These are phyloP conservation scores for Drosophila bifasciata DNA, from an alignment of 1,140 invertebrate species.

Conservation along the genomic window DNA sequence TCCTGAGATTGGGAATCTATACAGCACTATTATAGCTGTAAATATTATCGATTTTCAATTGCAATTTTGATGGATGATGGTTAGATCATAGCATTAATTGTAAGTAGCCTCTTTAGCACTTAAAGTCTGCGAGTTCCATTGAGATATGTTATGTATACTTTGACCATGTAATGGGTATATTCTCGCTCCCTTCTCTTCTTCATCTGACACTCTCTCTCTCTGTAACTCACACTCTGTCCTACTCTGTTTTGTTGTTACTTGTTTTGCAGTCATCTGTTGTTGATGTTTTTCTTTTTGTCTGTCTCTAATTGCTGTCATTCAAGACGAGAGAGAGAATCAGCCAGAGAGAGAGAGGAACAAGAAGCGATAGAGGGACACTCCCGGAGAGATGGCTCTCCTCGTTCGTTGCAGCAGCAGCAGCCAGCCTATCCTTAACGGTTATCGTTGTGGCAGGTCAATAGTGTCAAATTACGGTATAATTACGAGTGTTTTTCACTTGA, in stretches of 20 bases:
- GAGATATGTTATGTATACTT: too few relatives aligned
- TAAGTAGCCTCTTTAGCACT: too few relatives aligned
- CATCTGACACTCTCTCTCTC: too few relatives aligned
- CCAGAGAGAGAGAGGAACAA: not conserved
- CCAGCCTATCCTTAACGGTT: not conserved
- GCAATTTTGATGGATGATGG: too few relatives aligned
- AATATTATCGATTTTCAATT: too few relatives aligned
- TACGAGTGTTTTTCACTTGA: conserved; percentile 52
- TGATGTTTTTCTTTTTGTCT: not conserved
- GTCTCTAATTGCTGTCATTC: conserved; percentile 58
- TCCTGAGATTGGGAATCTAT: too few relatives aligned
- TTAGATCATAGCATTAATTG: too few relatives aligned
- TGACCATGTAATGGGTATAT: too few relatives aligned
- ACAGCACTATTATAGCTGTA: too few relatives aligned
- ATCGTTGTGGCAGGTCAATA: conserved; percentile 72
- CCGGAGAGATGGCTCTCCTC: not conserved
- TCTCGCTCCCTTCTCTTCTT: too few relatives aligned
- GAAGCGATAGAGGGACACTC: not conserved
- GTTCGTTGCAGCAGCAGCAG: not conserved
- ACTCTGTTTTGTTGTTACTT: conserved; percentile 11
- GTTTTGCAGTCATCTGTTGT: conserved; percentile 43
- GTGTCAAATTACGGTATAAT: conserved; percentile 75
- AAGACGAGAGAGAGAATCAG: conserved; percentile 1
- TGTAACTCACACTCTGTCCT: too few relatives aligned
- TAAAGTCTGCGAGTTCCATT: too few relatives aligned